Conservation (phyloP, 2,888 invertebrate genomes). For the Conops quadrifasciatus region DNA sequence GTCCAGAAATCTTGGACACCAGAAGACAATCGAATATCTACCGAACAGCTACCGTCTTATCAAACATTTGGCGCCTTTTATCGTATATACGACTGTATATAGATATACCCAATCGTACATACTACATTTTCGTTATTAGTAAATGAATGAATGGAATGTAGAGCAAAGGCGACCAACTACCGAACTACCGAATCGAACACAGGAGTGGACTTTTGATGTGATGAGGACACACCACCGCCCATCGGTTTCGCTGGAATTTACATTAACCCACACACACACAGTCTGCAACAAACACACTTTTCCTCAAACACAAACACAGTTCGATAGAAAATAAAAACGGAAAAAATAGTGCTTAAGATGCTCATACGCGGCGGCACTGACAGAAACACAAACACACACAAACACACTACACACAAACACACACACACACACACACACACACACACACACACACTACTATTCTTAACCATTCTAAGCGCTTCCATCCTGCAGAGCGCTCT, state of each 20-base stretch:
- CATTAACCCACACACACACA: slow-evolving; percentile 28
- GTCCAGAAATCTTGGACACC: slow-evolving; percentile 42
- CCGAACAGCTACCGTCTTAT: slow-evolving; percentile 20
- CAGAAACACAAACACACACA: not conserved
- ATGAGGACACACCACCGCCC: slow-evolving; percentile 20
- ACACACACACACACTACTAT: slow-evolving; percentile 47
- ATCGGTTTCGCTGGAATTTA: slow-evolving; percentile 24
- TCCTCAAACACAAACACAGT: not conserved
- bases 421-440: slow-evolving; percentile 1
- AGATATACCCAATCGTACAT: slow-evolving; percentile 45
- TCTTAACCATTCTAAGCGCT: too few species aligned
- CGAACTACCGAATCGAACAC: slow-evolving; percentile 13
- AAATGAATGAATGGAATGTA: slow-evolving; percentile 52
- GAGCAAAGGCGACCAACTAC: slow-evolving; percentile 52
- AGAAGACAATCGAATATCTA: slow-evolving; percentile 40
- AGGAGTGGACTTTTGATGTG: not conserved
- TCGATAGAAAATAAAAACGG: not conserved
- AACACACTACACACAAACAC: too few species aligned
- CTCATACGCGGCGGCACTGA: slow-evolving; percentile 6
- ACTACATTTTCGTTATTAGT: not conserved
- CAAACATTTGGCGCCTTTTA: slow-evolving; percentile 8
- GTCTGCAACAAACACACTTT: slow-evolving; percentile 32
- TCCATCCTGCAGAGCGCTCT: slow-evolving; percentile 21
- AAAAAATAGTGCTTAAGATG: slow-evolving; percentile 14
- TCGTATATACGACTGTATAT: slow-evolving; percentile 31